Percentiles rank a stretch among this genome's conserved stretches.
Evolutionary conservation across 1,140 invertebrate genomes (phyloP).

Genomic region (Macrostomum lignano): DNA sequence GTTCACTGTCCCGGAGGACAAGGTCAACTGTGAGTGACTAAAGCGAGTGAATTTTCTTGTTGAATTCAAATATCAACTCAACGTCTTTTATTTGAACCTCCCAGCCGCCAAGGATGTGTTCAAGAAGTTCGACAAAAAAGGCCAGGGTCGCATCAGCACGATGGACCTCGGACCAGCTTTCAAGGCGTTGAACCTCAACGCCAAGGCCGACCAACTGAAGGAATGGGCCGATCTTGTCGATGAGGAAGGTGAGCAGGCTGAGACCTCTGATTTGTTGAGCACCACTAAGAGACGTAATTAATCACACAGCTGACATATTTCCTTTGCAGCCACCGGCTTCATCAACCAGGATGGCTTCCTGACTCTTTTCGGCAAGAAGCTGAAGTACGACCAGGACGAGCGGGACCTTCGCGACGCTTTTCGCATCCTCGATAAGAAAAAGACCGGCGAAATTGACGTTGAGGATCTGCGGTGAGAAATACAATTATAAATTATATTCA

Average conservation of each 20-base stretch:
- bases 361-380: constrained; percentile 18
- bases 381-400: constrained; percentile 25
- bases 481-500: neutral
- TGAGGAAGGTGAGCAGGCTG: constrained; percentile 1
- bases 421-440: constrained; percentile 25
- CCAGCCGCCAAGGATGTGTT: constrained; percentile 5
- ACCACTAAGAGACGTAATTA: neutral
- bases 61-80: too few species aligned
- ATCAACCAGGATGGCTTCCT: constrained; percentile 16
- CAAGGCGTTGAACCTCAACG: constrained; percentile 2
- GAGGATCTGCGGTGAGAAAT: constrained; percentile 13
- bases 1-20: constrained; percentile 5
- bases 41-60: too few species aligned
- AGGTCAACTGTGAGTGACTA: too few species aligned
- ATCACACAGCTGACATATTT: neutral
- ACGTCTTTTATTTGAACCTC: neutral
- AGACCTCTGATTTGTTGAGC: neutral
- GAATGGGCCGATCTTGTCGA: constrained; percentile 6
- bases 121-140: constrained; percentile 6
- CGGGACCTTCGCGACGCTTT: constrained; percentile 27
- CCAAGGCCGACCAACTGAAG: constrained; percentile 5
- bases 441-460: constrained; percentile 24
- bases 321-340: constrained; percentile 4
- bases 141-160: constrained; percentile 4
- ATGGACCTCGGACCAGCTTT: constrained; percentile 6